These are phyloP conservation scores for Brenthis ino DNA, from an alignment of 2,888 invertebrate species.

Conservation along the genomic window DNA sequence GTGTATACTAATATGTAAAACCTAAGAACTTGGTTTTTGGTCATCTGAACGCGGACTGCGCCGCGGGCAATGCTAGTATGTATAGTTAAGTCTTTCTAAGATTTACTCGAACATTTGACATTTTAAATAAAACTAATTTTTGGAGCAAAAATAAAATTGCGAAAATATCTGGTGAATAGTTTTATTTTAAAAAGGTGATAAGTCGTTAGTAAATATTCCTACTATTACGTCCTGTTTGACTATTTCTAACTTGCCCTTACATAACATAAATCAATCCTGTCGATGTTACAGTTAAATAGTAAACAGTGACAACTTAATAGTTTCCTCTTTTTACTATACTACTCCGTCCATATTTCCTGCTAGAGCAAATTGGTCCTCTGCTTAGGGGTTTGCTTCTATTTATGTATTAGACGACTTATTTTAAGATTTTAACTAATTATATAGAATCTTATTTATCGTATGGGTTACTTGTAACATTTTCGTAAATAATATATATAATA, in stretches of 20 bases:
- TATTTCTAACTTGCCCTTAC: slow-evolving; percentile 42
- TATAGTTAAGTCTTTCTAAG: no score
- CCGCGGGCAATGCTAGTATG: no score
- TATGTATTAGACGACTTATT: neutral
- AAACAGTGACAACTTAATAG: slow-evolving; percentile 74
- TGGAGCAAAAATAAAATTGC: no score
- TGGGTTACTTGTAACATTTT: neutral
- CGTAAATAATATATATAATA: no score
- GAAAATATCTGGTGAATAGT: no score
- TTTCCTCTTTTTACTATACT: slow-evolving; percentile 59
- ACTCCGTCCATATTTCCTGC: slow-evolving; percentile 45
- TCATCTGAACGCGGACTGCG: no score
- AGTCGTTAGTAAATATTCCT: slow-evolving; percentile 5
- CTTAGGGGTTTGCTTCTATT: slow-evolving; percentile 26
- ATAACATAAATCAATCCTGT: slow-evolving; percentile 64
- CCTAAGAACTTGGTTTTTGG: no score
- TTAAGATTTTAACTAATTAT: neutral
- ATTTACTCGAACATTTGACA: no score
- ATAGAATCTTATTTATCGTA: neutral
- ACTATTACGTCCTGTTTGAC: slow-evolving; percentile 50
- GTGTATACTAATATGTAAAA: no score
- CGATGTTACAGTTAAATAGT: slow-evolving; percentile 65
- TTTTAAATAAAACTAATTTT: no score
- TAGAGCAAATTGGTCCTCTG: slow-evolving; percentile 38
- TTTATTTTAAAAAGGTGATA: neutral